Evolutionary conservation across 2,797 vertebrate genomes (phyloP).

Genomic region (Sebastes minor): DNA sequence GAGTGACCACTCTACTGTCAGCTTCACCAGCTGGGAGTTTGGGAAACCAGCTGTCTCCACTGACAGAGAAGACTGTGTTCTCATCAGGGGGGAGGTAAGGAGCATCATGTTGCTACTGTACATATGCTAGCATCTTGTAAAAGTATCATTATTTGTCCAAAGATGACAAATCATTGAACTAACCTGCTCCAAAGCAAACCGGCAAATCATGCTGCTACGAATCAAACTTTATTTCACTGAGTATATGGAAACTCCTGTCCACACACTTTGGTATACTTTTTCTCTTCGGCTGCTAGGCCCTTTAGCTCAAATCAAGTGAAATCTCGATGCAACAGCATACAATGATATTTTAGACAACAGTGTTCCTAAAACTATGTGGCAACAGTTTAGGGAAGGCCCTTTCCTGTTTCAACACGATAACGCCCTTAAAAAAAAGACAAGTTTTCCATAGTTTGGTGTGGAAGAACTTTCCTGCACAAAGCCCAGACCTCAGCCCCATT

Average conservation of each 20-base stretch:
- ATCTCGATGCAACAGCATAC: neutral
- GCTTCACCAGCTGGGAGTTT: conserved; percentile 86
- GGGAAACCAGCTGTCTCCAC: conserved; percentile 82
- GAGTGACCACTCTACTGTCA: conserved; percentile 87
- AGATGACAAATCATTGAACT: neutral
- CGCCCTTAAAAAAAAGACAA: no score
- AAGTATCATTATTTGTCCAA: neutral
- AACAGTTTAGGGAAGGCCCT: neutral
- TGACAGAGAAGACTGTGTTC: conserved; percentile 86
- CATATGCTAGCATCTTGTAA: neutral
- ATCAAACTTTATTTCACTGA: neutral
- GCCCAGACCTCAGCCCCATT: neutral
- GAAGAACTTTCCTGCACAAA: neutral
- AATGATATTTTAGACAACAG: neutral
- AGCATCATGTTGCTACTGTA: neutral
- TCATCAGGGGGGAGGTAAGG: conserved; percentile 88
- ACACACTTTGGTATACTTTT: neutral
- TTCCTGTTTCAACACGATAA: neutral
- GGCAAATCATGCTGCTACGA: neutral
- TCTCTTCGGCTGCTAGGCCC: no score
- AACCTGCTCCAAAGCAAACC: neutral
- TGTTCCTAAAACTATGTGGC: neutral
- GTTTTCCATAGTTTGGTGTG: neutral
- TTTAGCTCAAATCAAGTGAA: neutral
- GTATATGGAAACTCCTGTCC: neutral